Evolutionary conservation across 2,888 invertebrate species (phyloP).

Genomic region (Nomada goodeniana): DNA sequence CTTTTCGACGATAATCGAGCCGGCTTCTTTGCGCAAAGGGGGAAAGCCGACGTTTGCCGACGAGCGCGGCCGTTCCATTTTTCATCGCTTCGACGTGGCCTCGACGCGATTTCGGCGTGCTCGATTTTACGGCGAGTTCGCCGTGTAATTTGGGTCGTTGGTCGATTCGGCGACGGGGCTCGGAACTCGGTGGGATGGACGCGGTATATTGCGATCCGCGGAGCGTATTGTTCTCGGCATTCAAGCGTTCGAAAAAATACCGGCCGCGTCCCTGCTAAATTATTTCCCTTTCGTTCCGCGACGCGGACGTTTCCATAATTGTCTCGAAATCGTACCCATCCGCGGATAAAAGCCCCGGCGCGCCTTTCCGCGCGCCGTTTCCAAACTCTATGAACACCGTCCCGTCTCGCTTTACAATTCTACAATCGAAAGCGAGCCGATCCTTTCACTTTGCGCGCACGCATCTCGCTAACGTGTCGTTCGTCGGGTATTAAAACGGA

Average conservation of each 20-base stretch:
- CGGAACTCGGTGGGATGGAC: too few species aligned
- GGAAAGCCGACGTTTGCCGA: conserved; percentile 8
- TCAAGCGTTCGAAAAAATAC: too few species aligned
- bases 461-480: background rate
- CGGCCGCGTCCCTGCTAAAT: too few species aligned
- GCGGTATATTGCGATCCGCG: too few species aligned
- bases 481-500: background rate
- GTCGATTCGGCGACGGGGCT: too few species aligned
- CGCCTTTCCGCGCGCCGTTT: too few species aligned
- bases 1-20: conserved; percentile 16
- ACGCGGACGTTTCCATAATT: too few species aligned
- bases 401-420: background rate
- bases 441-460: background rate
- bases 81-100: background rate
- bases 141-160: too few species aligned
- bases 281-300: too few species aligned
- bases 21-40: background rate
- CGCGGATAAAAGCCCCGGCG: too few species aligned
- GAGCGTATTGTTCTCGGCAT: too few species aligned
- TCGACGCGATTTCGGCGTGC: background rate
- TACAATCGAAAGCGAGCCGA: background rate
- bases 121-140: background rate
- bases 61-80: background rate
- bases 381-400: background rate
- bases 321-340: too few species aligned